Conservation (phyloP, 2,888 invertebrate species). For the Cynaeus angustus region DNA sequence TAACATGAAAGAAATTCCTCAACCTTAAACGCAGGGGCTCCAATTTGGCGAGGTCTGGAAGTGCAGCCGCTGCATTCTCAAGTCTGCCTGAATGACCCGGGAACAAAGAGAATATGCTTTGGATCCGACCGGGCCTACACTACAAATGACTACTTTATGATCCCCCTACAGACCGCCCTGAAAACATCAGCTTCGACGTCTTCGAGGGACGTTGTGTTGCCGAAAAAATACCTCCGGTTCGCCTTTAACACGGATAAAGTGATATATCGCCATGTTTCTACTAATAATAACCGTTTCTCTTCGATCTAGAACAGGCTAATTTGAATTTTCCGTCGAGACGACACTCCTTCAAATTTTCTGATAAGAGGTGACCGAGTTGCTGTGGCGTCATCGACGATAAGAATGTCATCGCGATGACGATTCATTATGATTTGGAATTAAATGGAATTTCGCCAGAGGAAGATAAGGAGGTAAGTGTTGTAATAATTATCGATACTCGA, state of each 20-base stretch:
- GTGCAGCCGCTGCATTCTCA: slow-evolving; percentile 55
- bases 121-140: slow-evolving; percentile 52
- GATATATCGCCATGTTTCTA: slow-evolving; percentile 12
- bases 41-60: slow-evolving; percentile 40
- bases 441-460: too few species aligned
- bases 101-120: slow-evolving; percentile 56
- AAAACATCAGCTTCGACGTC: slow-evolving; percentile 30
- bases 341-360: slow-evolving; percentile 10
- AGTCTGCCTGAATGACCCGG: slow-evolving; percentile 58
- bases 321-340: slow-evolving; percentile 3
- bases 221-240: too few species aligned
- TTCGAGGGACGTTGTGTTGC: slow-evolving; percentile 6
- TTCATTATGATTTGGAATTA: slow-evolving; percentile 6
- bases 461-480: too few species aligned
- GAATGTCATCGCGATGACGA: slow-evolving; percentile 7
- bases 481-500: too few species aligned
- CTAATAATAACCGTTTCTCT: slow-evolving; percentile 1
- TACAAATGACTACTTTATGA: slow-evolving; percentile 58
- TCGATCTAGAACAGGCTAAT: slow-evolving; percentile 17
- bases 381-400: slow-evolving; percentile 3
- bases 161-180: slow-evolving; percentile 53
- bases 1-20: slow-evolving; percentile 3
- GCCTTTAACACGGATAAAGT: slow-evolving; percentile 23
- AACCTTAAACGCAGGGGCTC: slow-evolving; percentile 13
- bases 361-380: slow-evolving; percentile 12